These are phyloP conservation scores for Nomada lathburiana DNA, from an alignment of 2,888 invertebrate genomes.

Conservation along the genomic window DNA sequence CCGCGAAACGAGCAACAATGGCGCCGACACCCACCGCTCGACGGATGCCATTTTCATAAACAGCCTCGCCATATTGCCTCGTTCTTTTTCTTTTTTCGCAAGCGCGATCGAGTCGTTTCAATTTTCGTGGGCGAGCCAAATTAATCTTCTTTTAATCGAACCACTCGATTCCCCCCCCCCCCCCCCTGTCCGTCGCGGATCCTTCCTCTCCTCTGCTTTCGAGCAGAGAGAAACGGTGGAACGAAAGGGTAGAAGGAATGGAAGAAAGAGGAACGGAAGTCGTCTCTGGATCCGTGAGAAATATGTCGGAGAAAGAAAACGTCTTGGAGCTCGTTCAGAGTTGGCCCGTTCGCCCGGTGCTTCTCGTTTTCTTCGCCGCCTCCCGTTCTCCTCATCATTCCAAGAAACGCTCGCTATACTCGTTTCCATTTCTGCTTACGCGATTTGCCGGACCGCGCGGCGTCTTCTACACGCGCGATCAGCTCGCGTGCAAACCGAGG, in stretches of 20 bases:
- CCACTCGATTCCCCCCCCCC: slow-evolving; percentile 39
- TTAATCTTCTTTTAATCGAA: slow-evolving; percentile 56
- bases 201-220: slow-evolving; percentile 39
- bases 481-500: slow-evolving; percentile 39
- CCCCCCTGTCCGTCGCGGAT: slow-evolving; percentile 16
- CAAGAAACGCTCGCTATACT: slow-evolving; percentile 76
- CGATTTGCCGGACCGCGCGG: slow-evolving; percentile 75
- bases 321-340: slow-evolving; percentile 45
- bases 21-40: slow-evolving; percentile 70
- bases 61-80: background rate
- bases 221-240: background rate
- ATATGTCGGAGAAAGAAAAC: slow-evolving; percentile 59
- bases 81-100: slow-evolving; percentile 21
- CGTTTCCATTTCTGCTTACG: slow-evolving; percentile 82
- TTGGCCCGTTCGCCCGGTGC: slow-evolving; percentile 26
- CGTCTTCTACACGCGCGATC: slow-evolving; percentile 28
- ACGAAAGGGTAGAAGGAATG: slow-evolving; percentile 49
- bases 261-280: slow-evolving; percentile 72
- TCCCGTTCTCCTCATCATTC: slow-evolving; percentile 70
- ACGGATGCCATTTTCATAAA: slow-evolving; percentile 67
- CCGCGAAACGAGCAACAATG: slow-evolving; percentile 58
- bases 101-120: slow-evolving; percentile 4
- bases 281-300: slow-evolving; percentile 65
- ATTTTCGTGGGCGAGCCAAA: slow-evolving; percentile 54
- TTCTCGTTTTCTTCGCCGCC: slow-evolving; percentile 58